Percentiles rank a stretch among this genome's conserved stretches.
Conservation (phyloP, 2,888 invertebrate species). For the Ferrisia virgata region DNA sequence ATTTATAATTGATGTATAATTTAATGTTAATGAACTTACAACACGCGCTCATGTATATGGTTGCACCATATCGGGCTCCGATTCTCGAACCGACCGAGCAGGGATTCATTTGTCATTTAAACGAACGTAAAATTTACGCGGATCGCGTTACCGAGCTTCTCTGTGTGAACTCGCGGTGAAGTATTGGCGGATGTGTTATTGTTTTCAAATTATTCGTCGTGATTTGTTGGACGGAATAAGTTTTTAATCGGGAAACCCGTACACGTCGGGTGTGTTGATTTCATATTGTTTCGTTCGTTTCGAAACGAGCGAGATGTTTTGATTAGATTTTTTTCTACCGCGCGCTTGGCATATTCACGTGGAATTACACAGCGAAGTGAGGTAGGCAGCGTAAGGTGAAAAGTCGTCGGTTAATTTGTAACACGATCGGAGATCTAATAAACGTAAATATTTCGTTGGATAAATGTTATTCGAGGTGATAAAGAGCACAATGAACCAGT, state of each 20-base stretch:
- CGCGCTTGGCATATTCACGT: too few relatives aligned
- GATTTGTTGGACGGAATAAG: not conserved
- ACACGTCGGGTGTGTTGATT: too few relatives aligned
- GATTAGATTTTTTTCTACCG: not conserved
- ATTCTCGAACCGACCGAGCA: not conserved
- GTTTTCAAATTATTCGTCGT: conserved; percentile 5
- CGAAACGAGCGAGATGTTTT: not conserved
- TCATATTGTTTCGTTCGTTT: too few relatives aligned
- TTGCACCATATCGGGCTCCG: not conserved
- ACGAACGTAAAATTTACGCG: not conserved
- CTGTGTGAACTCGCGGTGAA: not conserved
- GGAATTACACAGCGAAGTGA: too few relatives aligned
- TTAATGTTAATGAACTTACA: conserved; percentile 25
- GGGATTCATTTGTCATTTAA: conserved; percentile 14
- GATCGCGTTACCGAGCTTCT: not conserved
- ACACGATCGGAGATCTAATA: too few relatives aligned
- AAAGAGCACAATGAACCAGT: too few relatives aligned
- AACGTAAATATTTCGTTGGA: too few relatives aligned
- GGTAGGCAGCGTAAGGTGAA: too few relatives aligned
- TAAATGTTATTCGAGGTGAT: too few relatives aligned
- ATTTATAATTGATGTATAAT: conserved; percentile 30
- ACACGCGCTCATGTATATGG: not conserved
- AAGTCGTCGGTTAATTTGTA: too few relatives aligned
- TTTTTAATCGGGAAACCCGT: not conserved
- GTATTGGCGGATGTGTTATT: not conserved